Evolutionary conservation across 1,140 invertebrate species (phyloP).

Genomic region (Cydia splendana): DNA sequence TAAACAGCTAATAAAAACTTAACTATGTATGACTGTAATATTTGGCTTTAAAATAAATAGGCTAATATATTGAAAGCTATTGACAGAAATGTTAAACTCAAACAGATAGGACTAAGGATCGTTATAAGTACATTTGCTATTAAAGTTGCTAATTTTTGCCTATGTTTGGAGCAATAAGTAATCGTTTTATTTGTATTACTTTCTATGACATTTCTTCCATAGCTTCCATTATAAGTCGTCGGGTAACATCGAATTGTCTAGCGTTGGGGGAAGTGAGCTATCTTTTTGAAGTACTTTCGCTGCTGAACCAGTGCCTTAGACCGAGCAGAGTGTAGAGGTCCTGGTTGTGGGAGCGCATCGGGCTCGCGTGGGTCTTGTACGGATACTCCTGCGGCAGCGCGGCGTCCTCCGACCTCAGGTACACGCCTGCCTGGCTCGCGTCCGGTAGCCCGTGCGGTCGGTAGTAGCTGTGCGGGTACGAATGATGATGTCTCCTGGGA

Average conservation of each 20-base stretch:
- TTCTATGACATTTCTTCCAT: conserved; percentile 53
- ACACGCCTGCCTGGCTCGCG: conserved; percentile 41
- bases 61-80: conserved; percentile 77
- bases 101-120: conserved; percentile 30
- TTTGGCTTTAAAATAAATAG: conserved; percentile 79
- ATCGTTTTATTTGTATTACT: conserved; percentile 24
- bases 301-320: conserved; percentile 73
- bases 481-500: conserved; percentile 70
- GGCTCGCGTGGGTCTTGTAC: conserved; percentile 55
- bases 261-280: conserved; percentile 53
- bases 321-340: conserved; percentile 72
- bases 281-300: conserved; percentile 72
- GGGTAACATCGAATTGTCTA: conserved; percentile 76
- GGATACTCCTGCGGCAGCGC: conserved; percentile 54
- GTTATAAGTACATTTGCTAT: conserved; percentile 32
- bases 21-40: conserved; percentile 76
- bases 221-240: conserved; percentile 76
- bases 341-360: conserved; percentile 59
- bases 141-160: conserved; percentile 24
- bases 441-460: conserved; percentile 56
- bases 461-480: conserved; percentile 64
- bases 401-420: conserved; percentile 48
- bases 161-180: conserved; percentile 27
- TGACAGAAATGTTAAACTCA: conserved; percentile 45
- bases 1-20: conserved; percentile 71